Conservation (phyloP, 2,113 vertebrate genomes). For the Ptychochromis oligacanthus region DNA sequence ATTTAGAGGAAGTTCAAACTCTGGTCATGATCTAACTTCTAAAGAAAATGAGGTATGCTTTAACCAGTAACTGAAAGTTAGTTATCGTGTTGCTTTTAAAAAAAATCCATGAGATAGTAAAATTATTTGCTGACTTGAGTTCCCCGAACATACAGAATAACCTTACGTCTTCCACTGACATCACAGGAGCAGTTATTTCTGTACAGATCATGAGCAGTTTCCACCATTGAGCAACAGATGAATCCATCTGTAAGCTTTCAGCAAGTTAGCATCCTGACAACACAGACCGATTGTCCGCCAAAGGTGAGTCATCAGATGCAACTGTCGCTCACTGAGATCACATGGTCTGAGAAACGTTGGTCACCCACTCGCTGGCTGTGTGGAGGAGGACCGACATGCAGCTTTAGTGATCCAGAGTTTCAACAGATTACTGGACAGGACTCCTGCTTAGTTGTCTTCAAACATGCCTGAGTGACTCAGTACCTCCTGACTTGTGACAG, state of each 20-base stretch:
- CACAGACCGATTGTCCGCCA: conserved; percentile 19
- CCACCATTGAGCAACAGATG: conserved; percentile 20
- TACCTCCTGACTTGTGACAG: conserved; percentile 35
- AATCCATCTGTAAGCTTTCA: neutral
- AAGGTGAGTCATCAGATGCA: conserved; percentile 49
- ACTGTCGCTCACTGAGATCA: conserved; percentile 22
- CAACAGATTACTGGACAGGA: conserved; percentile 56
- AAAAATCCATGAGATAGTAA: neutral
- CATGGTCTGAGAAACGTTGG: conserved; percentile 12
- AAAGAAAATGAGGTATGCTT: neutral
- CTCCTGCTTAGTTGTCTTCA: conserved; percentile 26
- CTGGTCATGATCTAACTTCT: neutral
- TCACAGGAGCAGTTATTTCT: neutral
- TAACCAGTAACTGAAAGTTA: neutral
- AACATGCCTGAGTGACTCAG: conserved; percentile 66
- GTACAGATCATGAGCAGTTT: neutral
- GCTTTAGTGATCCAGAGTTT: conserved; percentile 35
- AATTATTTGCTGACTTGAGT: neutral
- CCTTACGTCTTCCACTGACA: neutral
- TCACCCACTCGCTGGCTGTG: conserved; percentile 32
- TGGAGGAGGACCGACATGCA: conserved; percentile 17
- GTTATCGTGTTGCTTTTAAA: too few relatives aligned
- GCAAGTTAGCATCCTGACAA: conserved; percentile 6
- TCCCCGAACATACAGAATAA: neutral
- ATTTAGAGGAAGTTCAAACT: conserved; percentile 11